phyloP scores from a whole-genome alignment of 2,888 invertebrate genomes.

The Ptilodon capucinus region DNA sequence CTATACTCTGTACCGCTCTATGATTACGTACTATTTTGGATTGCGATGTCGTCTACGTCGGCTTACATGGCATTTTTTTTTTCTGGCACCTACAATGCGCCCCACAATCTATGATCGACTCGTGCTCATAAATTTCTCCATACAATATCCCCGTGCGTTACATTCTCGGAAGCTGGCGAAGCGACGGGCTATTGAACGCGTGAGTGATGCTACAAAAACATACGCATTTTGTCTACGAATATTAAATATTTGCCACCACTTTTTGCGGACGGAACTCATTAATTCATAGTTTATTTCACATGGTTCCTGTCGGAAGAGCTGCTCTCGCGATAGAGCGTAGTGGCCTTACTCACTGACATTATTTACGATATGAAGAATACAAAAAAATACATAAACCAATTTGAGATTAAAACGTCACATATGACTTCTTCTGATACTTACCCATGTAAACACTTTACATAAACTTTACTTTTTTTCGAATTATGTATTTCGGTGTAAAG shows the following conservation, averaged over 20 bases:
- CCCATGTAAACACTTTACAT: no score
- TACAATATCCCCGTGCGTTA: constrained; percentile 15
- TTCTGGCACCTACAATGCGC: constrained; percentile 9
- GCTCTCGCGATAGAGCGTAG: no score
- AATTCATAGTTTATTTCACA: background rate
- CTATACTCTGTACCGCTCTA: background rate
- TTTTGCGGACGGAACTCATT: background rate
- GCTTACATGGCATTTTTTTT: constrained; percentile 14
- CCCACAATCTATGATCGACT: constrained; percentile 27
- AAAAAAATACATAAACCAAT: no score
- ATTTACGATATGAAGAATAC: no score
- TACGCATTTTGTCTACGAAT: background rate
- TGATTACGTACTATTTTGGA: background rate
- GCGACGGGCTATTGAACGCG: background rate
- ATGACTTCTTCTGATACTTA: no score
- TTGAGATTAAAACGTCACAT: no score
- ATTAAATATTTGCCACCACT: background rate
- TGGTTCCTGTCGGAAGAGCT: no score
- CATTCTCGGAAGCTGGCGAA: constrained; percentile 14
- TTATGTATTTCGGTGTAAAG: no score
- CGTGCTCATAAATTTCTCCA: constrained; percentile 31
- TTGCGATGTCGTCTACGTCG: background rate
- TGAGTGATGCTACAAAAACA: constrained; percentile 10
- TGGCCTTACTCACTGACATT: no score
- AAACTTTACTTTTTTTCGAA: no score